These are phyloP conservation scores for Tenthredo livida DNA, from an alignment of 2,888 invertebrate species.

Conservation along the genomic window DNA sequence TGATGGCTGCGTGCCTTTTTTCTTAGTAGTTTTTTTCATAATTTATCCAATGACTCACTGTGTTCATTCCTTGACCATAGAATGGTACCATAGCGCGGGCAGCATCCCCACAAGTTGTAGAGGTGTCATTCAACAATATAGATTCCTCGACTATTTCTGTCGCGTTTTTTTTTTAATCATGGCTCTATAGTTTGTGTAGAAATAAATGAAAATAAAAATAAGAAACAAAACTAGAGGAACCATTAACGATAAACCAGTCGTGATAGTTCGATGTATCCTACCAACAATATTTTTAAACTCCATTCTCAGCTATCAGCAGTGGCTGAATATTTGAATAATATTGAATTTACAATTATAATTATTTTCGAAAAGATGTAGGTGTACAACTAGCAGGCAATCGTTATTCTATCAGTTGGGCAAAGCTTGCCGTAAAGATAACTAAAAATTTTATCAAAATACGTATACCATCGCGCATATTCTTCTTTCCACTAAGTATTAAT, in stretches of 20 bases:
- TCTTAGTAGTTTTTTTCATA: neutral
- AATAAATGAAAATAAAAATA: neutral
- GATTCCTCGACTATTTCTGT: neutral
- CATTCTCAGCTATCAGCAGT: neutral
- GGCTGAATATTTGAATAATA: neutral
- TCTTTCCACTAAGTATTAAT: too few relatives aligned
- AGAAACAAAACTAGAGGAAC: neutral
- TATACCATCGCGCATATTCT: neutral
- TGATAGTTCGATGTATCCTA: neutral
- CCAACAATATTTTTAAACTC: neutral
- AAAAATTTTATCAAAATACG: neutral
- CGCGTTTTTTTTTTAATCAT: neutral
- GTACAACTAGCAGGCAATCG: too few relatives aligned
- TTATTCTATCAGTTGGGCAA: neutral
- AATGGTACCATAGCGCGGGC: constrained; percentile 99
- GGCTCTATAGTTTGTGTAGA: neutral
- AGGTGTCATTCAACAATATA: neutral
- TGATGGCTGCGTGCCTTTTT: neutral
- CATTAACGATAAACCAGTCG: neutral
- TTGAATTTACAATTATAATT: neutral
- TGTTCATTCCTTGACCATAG: constrained; percentile 99
- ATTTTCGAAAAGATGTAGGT: neutral
- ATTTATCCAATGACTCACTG: constrained; percentile 79
- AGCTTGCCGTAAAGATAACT: neutral
- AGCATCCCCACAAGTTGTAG: constrained; percentile 88